These are phyloP conservation scores for Atlantisia rogersi DNA, from an alignment of 2,113 vertebrate genomes.

Conservation along the genomic window DNA sequence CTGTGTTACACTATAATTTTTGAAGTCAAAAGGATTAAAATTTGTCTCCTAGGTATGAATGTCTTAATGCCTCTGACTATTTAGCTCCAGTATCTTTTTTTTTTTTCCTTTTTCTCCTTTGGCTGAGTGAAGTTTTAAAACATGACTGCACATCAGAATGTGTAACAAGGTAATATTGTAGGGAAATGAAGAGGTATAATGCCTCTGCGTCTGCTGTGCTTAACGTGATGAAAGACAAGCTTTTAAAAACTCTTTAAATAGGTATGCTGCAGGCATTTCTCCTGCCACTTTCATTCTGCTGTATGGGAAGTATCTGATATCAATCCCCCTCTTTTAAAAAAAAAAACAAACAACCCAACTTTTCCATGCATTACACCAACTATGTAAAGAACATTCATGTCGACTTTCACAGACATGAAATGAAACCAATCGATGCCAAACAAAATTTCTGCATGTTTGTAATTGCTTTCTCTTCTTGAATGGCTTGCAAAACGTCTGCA, in stretches of 20 bases:
- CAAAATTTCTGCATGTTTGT: background rate
- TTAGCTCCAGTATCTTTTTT: background rate
- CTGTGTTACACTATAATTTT: background rate
- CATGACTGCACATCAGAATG: background rate
- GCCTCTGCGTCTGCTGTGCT: background rate
- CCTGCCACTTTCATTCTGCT: background rate
- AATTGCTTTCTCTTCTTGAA: background rate
- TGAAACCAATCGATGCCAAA: background rate
- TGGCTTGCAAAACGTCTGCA: background rate
- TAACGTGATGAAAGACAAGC: background rate
- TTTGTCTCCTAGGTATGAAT: background rate
- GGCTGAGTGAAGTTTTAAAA: constrained; percentile 27
- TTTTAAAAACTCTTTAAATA: constrained; percentile 3
- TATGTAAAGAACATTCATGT: background rate
- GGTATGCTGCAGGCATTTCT: background rate
- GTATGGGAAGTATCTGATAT: background rate
- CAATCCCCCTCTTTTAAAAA: background rate
- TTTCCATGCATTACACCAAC: no score
- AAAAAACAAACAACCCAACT: no score
- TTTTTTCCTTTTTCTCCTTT: background rate
- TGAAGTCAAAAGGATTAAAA: background rate
- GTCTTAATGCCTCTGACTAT: background rate
- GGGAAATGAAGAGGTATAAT: background rate
- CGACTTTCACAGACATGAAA: background rate
- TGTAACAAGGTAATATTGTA: background rate